Evolutionary conservation across 1,140 invertebrate species (phyloP).

Genomic region (Sinonovacula constricta): DNA sequence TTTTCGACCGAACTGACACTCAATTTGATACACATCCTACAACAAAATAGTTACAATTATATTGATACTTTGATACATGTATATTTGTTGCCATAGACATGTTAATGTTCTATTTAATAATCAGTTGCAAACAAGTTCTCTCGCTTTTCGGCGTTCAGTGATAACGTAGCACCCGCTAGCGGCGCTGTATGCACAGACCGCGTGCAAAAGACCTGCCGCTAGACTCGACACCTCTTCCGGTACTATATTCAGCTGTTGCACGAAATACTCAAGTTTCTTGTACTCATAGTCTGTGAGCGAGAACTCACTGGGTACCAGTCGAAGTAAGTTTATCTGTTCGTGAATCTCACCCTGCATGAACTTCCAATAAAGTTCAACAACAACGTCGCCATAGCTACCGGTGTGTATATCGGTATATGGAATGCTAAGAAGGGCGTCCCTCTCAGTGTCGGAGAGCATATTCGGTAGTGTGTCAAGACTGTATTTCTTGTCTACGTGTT

Average conservation of each 20-base stretch:
- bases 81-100: no score
- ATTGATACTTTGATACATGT: no score
- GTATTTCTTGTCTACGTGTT: constrained; percentile 42
- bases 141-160: not conserved
- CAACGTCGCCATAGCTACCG: not conserved
- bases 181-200: constrained; percentile 27
- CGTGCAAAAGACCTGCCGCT: constrained; percentile 28
- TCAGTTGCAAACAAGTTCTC: no score
- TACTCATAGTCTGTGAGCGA: constrained; percentile 31
- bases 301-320: constrained; percentile 37
- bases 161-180: constrained; percentile 24
- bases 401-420: constrained; percentile 3
- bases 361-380: constrained; percentile 23
- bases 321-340: constrained; percentile 43
- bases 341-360: constrained; percentile 42
- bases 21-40: no score
- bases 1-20: no score
- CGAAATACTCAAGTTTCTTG: constrained; percentile 27
- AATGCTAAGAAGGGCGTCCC: constrained; percentile 16
- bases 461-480: constrained; percentile 9
- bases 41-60: no score
- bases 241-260: constrained; percentile 1
- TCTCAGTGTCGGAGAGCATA: constrained; percentile 38
- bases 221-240: constrained; percentile 15
- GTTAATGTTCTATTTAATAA: no score